Base-by-base conservation (phyloP, 2,797 vertebrate genomes). In the Poecilia picta region DNA sequence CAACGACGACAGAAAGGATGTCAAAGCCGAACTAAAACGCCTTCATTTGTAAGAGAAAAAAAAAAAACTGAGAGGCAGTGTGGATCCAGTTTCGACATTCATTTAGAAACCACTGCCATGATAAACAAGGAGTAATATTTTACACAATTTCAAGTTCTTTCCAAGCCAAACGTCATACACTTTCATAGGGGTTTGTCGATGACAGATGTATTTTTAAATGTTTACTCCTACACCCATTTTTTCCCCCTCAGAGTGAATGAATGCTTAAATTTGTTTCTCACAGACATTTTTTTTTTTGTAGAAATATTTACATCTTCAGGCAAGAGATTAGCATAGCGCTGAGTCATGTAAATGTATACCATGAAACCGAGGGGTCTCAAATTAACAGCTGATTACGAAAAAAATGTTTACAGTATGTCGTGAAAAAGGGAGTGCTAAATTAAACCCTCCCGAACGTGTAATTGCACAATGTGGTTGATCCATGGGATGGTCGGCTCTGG, bases 301-400 rank as follows among this genome's bases (percentile, higher is more conserved):
- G 47, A 87, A 88, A 79, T 81, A 85, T 90, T 90, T 90, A 77
- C 75, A 41, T 85, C 72, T 82, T 86, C 73, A 76, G 83, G 85
- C 83, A n/a, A 70, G 66, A 83, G 83, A 84, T 80, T 41, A 78
- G 39, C 78, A 59, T 23, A 73, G 74, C 47, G 84, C 41, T 59
- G 41, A 72, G 55, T 53, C 83, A 78, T 85, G 64, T 78, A 84
- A 90, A 76, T 79, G 53, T 49, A 76, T 55, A 76, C 73, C 80
- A 72, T 81, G 51, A 83, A 85, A 83, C 73, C 72, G 70, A 85
- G 70, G 45, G 43, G 74, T 78, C 74, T 88, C n/a, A 74, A 78
- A 74, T 89, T 87, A 82, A 59, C 15, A 12, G 49, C 57, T 43
- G 41, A 80, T 87, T 88, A 73, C 62, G 78, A 76, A 77, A 81